Percentiles rank a stretch among this genome's conserved stretches.
Conservation (phyloP, 2,113 vertebrate species). For the Myodes glareolus region DNA sequence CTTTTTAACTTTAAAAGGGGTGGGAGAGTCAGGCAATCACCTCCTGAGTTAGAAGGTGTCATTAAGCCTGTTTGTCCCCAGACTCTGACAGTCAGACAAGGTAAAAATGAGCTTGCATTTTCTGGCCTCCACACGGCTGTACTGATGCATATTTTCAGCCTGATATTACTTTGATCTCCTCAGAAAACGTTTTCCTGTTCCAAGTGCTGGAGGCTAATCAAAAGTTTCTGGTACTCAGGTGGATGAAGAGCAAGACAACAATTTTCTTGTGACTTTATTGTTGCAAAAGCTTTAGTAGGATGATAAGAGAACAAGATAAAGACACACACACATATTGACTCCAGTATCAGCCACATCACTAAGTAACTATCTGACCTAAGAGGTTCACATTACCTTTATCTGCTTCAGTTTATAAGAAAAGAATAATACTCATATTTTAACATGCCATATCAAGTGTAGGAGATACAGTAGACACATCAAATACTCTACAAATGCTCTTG, state of each 20-base stretch:
- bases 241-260: not conserved
- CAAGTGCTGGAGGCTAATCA: not conserved
- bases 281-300: not conserved
- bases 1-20: conserved; percentile 40
- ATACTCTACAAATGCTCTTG: not conserved
- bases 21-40: too few relatives aligned
- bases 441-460: not conserved
- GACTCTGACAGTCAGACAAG: too few relatives aligned
- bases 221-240: not conserved
- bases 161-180: not conserved
- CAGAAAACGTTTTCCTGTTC: not conserved
- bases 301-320: not conserved
- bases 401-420: not conserved
- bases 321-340: not conserved
- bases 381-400: not conserved
- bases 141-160: not conserved
- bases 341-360: not conserved
- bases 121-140: too few relatives aligned
- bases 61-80: too few relatives aligned
- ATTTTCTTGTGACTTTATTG: not conserved
- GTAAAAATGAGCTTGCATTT: too few relatives aligned
- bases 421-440: not conserved
- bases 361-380: not conserved
- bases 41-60: too few relatives aligned
- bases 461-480: not conserved